These are phyloP conservation scores for Marmota monax DNA, from an alignment of 2,113 vertebrate genomes.

Conservation along the genomic window DNA sequence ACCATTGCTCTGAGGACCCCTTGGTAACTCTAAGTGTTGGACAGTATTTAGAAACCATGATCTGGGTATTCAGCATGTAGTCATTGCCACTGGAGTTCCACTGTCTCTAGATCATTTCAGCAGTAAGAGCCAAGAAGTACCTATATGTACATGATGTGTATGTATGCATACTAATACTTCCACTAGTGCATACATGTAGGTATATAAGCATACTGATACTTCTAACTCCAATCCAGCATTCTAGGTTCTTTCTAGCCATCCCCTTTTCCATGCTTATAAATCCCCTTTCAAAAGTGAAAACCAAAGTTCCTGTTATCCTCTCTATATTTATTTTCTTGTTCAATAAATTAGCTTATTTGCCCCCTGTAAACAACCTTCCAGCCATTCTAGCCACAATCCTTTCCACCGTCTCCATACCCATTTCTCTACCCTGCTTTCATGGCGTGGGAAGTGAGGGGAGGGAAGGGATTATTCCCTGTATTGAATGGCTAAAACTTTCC, in stretches of 20 bases:
- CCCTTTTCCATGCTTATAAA: not conserved
- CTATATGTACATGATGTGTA: too few relatives aligned
- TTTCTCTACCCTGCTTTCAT: not conserved
- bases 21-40: not conserved
- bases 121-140: not conserved
- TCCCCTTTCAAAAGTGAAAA: constrained; percentile 7
- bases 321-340: not conserved
- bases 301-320: not conserved
- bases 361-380: not conserved
- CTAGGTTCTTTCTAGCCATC: not conserved
- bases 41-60: not conserved
- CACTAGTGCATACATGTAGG: not conserved
- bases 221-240: not conserved
- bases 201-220: fast-evolving
- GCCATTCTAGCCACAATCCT: not conserved
- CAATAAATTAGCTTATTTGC: not conserved
- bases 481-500: not conserved
- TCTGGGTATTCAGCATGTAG: not conserved
- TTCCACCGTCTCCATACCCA: not conserved
- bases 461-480: not conserved
- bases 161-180: not conserved
- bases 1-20: not conserved
- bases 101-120: not conserved
- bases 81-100: not conserved
- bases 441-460: not conserved